phyloP scores from a whole-genome alignment of 2,888 invertebrate genomes.

The Lordiphosa fenestrarum region DNA sequence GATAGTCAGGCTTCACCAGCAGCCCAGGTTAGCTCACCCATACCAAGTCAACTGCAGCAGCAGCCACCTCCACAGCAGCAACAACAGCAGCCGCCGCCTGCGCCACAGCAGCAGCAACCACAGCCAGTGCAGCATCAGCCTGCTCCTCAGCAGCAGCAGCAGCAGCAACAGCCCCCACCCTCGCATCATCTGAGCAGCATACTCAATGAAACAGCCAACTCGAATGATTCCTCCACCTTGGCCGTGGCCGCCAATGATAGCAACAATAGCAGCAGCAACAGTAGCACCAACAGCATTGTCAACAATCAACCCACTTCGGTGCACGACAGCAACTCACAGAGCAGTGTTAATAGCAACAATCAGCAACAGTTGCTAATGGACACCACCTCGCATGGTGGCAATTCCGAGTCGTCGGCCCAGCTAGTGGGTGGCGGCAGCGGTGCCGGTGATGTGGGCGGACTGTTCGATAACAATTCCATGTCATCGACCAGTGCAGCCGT shows the following conservation, averaged over 20 bases:
- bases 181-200: conserved; percentile 75
- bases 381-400: conserved; percentile 66
- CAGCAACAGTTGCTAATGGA: conserved; percentile 73
- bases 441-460: conserved; percentile 66
- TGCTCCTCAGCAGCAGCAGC: conserved; percentile 43
- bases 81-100: conserved; percentile 48
- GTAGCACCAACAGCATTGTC: conserved; percentile 79
- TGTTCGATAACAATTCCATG: conserved; percentile 78
- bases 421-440: conserved; percentile 43
- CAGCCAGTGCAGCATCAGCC: conserved; percentile 50
- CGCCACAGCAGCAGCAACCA: conserved; percentile 33
- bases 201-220: conserved; percentile 79
- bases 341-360: conserved; percentile 78
- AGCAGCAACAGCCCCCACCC: conserved; percentile 17
- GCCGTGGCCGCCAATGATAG: conserved; percentile 79
- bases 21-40: conserved; percentile 6
- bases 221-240: conserved; percentile 79
- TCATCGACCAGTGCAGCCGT: conserved; percentile 74
- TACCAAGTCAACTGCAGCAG: conserved; percentile 25
- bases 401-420: conserved; percentile 63
- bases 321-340: conserved; percentile 80
- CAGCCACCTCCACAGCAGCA: conserved; percentile 57
- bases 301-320: conserved; percentile 80
- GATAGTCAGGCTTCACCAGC: conserved; percentile 26
- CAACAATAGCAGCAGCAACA: conserved; percentile 79